Evolutionary conservation across 2,888 invertebrate genomes (phyloP), one percentile per base, ranked within the genome.

Genomic region (Lissonota sp.): DNA sequence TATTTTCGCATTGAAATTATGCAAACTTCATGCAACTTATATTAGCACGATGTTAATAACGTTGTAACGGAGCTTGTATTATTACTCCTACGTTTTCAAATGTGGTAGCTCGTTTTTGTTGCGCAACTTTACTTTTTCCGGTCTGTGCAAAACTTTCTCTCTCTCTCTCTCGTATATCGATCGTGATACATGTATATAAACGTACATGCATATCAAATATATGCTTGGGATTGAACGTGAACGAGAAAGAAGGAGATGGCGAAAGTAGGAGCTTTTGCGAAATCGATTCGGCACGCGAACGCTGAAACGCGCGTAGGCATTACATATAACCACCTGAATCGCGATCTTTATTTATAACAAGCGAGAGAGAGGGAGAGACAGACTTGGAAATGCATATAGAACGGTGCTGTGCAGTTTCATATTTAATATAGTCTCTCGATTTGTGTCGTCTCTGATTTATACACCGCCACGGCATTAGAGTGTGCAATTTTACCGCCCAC

Each of bases 251-350:
- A 55, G 67, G 63, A 69, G 62, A 57, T 74, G 74, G 60, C 60
- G 66, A 66, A 71, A 66, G 81, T 74, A 67, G 60, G 78, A 73
- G 79, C 74, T 62, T 82, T 82, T 84, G 82, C 86, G 84, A 86
- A 89, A 88, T 90, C 87, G 86, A 89, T 89, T 88, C 84, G 83
- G 80, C 83, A 83, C 86, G 87, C 85, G 84, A 87, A 84, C 86
- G 82, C 49, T 69, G 69, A n/a, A 26, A 26, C 12, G 66, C 57
- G 76, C 80, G 58, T 81, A 81, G 69, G 63, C 77, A 70, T 77
- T 66, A 55, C 40, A 55, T 42, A 53, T 64, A 66, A 64, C 64
- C 64, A 49, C 81, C 78, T 70, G 57, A 74, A 72, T 78, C 64
- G 78, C 72, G 58, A 78, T 71, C 58, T 77, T 64, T 69, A 55